Conservation (phyloP, 1,140 invertebrate genomes). For the Papilio helenus region DNA sequence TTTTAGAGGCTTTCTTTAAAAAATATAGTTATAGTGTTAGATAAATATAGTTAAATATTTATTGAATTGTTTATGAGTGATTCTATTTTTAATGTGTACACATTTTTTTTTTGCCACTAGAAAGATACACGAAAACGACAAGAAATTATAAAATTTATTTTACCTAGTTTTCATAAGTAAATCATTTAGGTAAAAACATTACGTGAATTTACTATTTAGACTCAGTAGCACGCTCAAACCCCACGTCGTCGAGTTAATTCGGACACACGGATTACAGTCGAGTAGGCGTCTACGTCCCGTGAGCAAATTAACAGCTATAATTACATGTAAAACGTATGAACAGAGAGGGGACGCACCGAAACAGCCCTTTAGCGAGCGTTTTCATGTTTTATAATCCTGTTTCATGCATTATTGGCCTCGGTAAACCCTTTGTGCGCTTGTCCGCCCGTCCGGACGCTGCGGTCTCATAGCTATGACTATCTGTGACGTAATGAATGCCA, state of each 20-base stretch:
- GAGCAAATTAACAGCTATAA: conserved; percentile 77
- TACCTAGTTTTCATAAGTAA: neutral
- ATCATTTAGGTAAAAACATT: neutral
- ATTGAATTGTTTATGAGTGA: no score
- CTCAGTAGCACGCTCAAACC: neutral
- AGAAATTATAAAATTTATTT: neutral
- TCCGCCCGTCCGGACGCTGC: conserved; percentile 54
- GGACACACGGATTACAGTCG: conserved; percentile 23
- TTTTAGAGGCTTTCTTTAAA: no score
- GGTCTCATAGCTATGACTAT: conserved; percentile 29
- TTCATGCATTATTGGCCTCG: conserved; percentile 79
- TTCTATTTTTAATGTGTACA: no score
- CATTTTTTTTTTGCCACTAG: neutral
- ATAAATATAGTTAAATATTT: no score
- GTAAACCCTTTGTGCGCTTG: conserved; percentile 66
- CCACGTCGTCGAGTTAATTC: conserved; percentile 14
- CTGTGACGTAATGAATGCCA: conserved; percentile 37
- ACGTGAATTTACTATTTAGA: neutral
- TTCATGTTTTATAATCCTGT: conserved; percentile 82
- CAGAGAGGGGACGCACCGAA: conserved; percentile 53
- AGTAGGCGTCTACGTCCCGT: conserved; percentile 37
- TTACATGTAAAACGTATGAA: conserved; percentile 62
- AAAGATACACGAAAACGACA: neutral
- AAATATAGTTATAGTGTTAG: no score
- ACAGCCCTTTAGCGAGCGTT: conserved; percentile 73